Percentiles rank a stretch among this genome's conserved stretches.
These are phyloP conservation scores for Lycodopsis pacificus DNA, from an alignment of 2,797 vertebrate species.

Conservation along the genomic window DNA sequence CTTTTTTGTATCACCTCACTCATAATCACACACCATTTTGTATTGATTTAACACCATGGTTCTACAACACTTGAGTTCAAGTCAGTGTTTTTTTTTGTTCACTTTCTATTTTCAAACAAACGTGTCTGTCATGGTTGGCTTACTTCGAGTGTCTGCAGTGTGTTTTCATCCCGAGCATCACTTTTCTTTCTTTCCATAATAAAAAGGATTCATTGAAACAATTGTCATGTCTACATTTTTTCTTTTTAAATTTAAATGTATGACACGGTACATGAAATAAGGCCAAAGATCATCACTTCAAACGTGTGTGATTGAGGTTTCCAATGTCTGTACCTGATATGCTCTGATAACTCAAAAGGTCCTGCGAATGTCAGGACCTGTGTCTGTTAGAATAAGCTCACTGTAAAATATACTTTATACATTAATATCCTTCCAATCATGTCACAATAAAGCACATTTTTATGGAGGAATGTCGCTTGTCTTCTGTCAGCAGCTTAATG, in stretches of 20 bases:
- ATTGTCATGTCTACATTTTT: slow-evolving; percentile 48
- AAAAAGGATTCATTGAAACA: slow-evolving; percentile 73
- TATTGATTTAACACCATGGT: slow-evolving; percentile 77
- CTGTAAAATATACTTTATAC: slow-evolving; percentile 10
- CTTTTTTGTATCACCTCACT: slow-evolving; percentile 57
- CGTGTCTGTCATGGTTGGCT: slow-evolving; percentile 49
- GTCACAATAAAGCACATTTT: slow-evolving; percentile 87
- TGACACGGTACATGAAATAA: slow-evolving; percentile 33
- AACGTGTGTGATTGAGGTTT: slow-evolving; percentile 29
- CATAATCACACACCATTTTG: slow-evolving; percentile 56
- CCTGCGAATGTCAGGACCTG: slow-evolving; percentile 47
- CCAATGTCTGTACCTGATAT: slow-evolving; percentile 20
- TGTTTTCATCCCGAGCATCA: slow-evolving; percentile 65
- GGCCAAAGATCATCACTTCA: slow-evolving; percentile 66
- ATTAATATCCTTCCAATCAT: slow-evolving; percentile 66
- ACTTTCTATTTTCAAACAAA: slow-evolving; percentile 22
- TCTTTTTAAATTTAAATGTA: slow-evolving; percentile 7
- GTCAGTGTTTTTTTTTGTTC: slow-evolving; percentile 49
- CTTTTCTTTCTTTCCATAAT: slow-evolving; percentile 72
- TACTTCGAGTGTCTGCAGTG: slow-evolving; percentile 52
- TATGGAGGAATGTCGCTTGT: slow-evolving; percentile 54
- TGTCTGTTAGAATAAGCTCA: slow-evolving; percentile 37
- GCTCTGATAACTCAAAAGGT: slow-evolving; percentile 9
- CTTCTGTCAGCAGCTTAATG: slow-evolving; percentile 36
- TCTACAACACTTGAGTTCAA: slow-evolving; percentile 69